Base-by-base conservation (phyloP, 2,888 invertebrate species). In the Amphiduros pacificus region DNA sequence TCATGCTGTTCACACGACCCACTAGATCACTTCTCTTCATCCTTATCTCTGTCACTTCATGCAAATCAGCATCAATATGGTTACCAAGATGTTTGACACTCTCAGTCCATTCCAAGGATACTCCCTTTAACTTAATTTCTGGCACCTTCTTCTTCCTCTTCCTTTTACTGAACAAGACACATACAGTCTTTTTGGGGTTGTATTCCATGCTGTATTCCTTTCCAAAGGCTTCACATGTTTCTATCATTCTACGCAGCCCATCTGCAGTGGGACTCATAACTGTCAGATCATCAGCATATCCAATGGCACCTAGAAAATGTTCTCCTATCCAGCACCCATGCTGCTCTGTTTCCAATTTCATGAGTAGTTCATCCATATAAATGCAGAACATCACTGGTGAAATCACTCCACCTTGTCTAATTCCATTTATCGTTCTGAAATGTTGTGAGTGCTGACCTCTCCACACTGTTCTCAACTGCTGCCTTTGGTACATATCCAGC, bases 291-390 rank as follows among this genome's bases (percentile, higher is more conserved):
- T 53, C 53, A 3, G 53, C 53, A 29, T 53, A 53, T 5, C 31
- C 53, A 53, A 53, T n/a, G n/a, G 53, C 53, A 4, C 53, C 53
- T 17, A 22, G 31, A 32, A 29, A 53, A 26, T 31, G 29, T 29
- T 26, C 14, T n/a, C 53, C 53, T 31, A 53, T 29, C 20, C 32
- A 53, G 17, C 53, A 53, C 11, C 53, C 53, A 29, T 11, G 5
- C 14, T 17, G 29, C 20, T 3, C 17, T 2, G 14, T 27, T 9
- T 32, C 32, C 3, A 53, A 4, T 28, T 4, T 17, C 29, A 20
- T 5, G 22, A 53, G 17, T 29, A 53, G 31, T 29, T 53, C 53
- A 53, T 53, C 53, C 27, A 53, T 53, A 17, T 53, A 53, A 31
- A 53, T 29, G 31, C 53, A 44, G n/a, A 44, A 44, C n/a, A 44